These are phyloP conservation scores for Nemurella pictetii DNA, from an alignment of 2,888 invertebrate species.

Conservation along the genomic window DNA sequence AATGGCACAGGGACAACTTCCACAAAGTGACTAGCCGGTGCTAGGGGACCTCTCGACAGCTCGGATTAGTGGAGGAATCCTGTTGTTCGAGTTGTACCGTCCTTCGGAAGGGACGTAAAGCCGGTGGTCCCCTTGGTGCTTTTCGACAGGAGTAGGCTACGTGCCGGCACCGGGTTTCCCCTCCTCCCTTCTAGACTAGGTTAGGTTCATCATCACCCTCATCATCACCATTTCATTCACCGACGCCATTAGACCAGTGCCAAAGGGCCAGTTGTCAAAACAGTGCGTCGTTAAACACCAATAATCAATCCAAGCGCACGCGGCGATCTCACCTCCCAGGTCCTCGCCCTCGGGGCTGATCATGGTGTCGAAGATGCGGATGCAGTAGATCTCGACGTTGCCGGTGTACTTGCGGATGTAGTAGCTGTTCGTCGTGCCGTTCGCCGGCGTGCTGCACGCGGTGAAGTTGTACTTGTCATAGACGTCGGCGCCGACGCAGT, in stretches of 20 bases:
- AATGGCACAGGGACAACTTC: too few relatives aligned
- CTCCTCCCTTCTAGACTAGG: too few relatives aligned
- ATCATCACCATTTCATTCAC: too few relatives aligned
- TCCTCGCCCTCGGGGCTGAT: not conserved
- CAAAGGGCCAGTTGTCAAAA: too few relatives aligned
- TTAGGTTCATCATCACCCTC: too few relatives aligned
- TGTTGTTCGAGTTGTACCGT: too few relatives aligned
- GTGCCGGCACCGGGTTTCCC: not conserved
- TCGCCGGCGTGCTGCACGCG: not conserved
- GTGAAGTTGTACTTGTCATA: not conserved
- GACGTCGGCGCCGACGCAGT: constrained; percentile 4
- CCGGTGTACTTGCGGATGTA: not conserved
- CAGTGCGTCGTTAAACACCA: too few relatives aligned
- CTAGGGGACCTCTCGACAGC: not conserved
- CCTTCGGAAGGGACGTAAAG: not conserved
- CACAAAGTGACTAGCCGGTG: too few relatives aligned
- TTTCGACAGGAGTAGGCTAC: not conserved
- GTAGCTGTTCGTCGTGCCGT: not conserved
- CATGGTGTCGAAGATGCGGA: not conserved
- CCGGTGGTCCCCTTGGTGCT: not conserved
- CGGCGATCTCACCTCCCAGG: not conserved
- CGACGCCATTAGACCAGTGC: too few relatives aligned
- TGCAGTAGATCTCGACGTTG: not conserved
- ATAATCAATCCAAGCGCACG: too few relatives aligned
- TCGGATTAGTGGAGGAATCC: too few relatives aligned